phyloP scores from a whole-genome alignment of 2,797 vertebrate species.

The Glyptemys insculpta region DNA sequence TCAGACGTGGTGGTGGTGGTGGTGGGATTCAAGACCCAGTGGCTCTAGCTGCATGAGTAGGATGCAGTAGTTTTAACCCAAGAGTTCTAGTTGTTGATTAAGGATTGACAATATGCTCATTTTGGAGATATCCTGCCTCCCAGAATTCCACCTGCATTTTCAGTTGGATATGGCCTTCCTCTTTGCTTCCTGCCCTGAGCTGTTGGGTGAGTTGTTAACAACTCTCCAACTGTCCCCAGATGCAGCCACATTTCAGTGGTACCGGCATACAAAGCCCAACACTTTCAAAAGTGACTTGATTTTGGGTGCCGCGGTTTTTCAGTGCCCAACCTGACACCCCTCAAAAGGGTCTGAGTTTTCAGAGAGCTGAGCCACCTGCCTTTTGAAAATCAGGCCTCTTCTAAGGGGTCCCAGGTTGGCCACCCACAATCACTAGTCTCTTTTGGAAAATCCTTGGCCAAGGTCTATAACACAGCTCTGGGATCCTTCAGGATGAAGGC shows the following conservation, averaged over 20 bases:
- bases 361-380: not conserved
- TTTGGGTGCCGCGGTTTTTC: not conserved
- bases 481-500: not conserved
- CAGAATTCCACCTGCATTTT: not conserved
- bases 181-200: not conserved
- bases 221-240: not conserved
- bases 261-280: not conserved
- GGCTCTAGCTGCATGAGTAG: not conserved
- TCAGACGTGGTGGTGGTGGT: not conserved
- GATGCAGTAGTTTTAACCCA: not conserved
- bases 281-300: not conserved
- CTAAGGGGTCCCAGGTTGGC: not conserved
- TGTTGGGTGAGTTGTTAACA: not conserved
- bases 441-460: not conserved
- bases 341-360: not conserved
- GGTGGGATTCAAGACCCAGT: fast-evolving
- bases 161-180: not conserved
- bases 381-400: constrained; percentile 12
- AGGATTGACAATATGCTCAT: fast-evolving
- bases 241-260: not conserved
- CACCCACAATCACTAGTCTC: not conserved
- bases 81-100: not conserved
- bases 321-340: not conserved
- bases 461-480: not conserved
- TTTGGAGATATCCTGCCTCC: not conserved